Conservation (phyloP, 2,113 vertebrate genomes). For the Cygnus buccinator region DNA sequence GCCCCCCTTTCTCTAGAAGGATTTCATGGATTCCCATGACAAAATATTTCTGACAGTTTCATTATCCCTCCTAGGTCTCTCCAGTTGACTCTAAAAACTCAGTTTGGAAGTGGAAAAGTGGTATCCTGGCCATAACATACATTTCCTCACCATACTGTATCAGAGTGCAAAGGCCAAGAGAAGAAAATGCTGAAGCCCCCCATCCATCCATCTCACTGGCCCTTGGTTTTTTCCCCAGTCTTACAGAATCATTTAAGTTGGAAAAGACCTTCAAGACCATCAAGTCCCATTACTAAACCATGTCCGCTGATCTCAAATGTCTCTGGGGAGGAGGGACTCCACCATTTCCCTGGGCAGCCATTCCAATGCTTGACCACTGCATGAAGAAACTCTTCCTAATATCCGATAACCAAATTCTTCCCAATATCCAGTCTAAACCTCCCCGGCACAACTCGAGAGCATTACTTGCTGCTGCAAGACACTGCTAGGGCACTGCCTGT, state of each 20-base stretch:
- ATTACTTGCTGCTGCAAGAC: background rate
- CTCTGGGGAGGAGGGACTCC: background rate
- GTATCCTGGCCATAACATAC: rapidly evolving
- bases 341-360: background rate
- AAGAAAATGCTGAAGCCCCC: background rate
- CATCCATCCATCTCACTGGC: background rate
- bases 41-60: background rate
- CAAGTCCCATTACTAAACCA: no score
- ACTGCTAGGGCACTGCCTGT: background rate
- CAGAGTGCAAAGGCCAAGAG: background rate
- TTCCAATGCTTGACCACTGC: background rate
- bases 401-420: background rate
- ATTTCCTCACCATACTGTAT: background rate
- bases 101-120: background rate
- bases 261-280: no score
- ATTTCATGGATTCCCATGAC: background rate
- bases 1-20: background rate
- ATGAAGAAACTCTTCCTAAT: background rate
- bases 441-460: background rate
- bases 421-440: background rate
- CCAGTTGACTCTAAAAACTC: background rate
- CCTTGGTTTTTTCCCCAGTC: no score
- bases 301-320: background rate
- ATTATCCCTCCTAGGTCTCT: background rate
- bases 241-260: no score